Percentiles rank a stretch among this genome's conserved stretches.
These are phyloP conservation scores for Rotaria socialis DNA, from an alignment of 2,888 invertebrate species.

Conservation along the genomic window DNA sequence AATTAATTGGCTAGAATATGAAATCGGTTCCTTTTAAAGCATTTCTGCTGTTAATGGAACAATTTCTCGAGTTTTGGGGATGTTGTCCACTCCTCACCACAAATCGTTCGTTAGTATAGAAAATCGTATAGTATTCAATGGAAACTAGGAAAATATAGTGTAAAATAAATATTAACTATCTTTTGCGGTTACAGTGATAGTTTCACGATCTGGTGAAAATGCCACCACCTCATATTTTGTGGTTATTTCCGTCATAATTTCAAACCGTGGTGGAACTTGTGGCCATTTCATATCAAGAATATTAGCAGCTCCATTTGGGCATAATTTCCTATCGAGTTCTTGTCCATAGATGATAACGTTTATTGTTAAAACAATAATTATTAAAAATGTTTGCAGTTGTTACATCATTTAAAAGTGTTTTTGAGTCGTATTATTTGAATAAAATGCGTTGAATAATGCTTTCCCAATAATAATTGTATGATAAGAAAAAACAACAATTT, in stretches of 20 bases:
- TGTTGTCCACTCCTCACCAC: not conserved
- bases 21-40: too few relatives aligned
- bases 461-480: not conserved
- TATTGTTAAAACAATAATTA: not conserved
- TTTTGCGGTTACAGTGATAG: not conserved
- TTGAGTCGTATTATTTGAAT: not conserved
- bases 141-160: not conserved
- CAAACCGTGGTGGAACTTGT: not conserved
- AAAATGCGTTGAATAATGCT: not conserved
- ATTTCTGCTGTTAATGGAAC: not conserved
- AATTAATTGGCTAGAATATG: too few relatives aligned
- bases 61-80: not conserved
- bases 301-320: not conserved
- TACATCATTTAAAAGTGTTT: not conserved
- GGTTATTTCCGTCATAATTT: not conserved
- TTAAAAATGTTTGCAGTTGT: not conserved
- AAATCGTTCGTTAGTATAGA: not conserved
- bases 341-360: not conserved
- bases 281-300: not conserved
- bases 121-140: not conserved
- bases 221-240: not conserved
- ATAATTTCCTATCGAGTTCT: not conserved
- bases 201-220: not conserved
- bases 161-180: not conserved
- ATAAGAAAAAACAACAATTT: not conserved